phyloP scores from a whole-genome alignment of 2,113 vertebrate genomes.

The Eira barbara region DNA sequence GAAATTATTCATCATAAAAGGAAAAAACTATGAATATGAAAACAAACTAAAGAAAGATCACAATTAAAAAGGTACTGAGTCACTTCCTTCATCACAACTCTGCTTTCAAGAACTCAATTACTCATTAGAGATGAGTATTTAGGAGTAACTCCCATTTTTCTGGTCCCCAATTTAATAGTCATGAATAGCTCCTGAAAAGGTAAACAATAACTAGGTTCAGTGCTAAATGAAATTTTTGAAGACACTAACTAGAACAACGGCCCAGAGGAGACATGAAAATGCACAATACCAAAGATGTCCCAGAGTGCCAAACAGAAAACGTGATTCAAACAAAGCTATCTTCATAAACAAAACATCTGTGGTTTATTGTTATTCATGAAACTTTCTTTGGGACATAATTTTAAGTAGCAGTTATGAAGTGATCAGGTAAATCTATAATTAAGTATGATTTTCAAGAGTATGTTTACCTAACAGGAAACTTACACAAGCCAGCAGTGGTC shows the following conservation, averaged over 20 bases:
- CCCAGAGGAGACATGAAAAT: neutral
- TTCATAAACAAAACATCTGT: neutral
- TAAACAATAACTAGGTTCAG: neutral
- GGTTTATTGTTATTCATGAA: constrained; percentile 13
- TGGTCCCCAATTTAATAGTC: neutral
- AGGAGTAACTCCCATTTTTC: constrained; percentile 19
- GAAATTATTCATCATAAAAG: neutral
- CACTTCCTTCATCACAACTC: neutral
- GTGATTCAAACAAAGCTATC: neutral
- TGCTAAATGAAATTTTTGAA: neutral
- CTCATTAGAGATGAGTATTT: neutral
- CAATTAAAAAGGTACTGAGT: constrained; percentile 14
- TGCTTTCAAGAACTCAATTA: too few species aligned
- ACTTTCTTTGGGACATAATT: constrained; percentile 16
- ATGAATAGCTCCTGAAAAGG: neutral
- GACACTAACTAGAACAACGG: neutral
- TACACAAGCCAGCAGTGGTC: neutral
- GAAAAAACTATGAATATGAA: neutral
- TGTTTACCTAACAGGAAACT: constrained; percentile 32
- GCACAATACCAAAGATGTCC: neutral
- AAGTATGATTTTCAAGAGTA: constrained; percentile 38
- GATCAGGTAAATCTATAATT: constrained; percentile 42
- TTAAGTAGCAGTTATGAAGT: constrained; percentile 44
- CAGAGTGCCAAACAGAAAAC: neutral
- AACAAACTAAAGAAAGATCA: neutral